These are phyloP conservation scores for Dione vanillae DNA, from an alignment of 2,888 invertebrate species.

Conservation along the genomic window DNA sequence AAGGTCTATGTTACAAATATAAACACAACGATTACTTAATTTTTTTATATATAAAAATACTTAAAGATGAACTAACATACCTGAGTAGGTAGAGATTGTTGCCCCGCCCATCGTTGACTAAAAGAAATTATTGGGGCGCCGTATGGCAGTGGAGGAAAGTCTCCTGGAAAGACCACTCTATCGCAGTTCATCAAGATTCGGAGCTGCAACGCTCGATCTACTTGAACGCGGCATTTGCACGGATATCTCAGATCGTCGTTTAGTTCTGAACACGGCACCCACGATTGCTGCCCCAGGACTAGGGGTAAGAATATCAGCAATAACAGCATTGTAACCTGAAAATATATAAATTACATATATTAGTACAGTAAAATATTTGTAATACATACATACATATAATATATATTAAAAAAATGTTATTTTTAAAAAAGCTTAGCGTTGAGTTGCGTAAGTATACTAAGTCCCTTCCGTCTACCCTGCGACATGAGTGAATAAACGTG, in stretches of 20 bases:
- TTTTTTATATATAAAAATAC: too few relatives aligned
- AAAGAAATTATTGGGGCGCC: slow-evolving; percentile 92
- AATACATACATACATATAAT: too few relatives aligned
- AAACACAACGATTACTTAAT: too few relatives aligned
- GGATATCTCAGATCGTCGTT: slow-evolving; percentile 90
- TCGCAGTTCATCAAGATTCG: slow-evolving; percentile 92
- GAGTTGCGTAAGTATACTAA: too few relatives aligned
- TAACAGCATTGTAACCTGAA: slow-evolving; percentile 66
- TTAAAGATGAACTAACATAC: slow-evolving; percentile 62
- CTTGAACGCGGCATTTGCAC: slow-evolving; percentile 84
- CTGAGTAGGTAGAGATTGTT: slow-evolving; percentile 91
- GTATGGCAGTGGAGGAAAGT: slow-evolving; percentile 90
- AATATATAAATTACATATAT: slow-evolving; percentile 39
- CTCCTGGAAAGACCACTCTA: slow-evolving; percentile 90
- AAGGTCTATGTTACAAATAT: too few relatives aligned
- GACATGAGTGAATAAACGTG: too few relatives aligned
- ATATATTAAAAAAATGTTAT: too few relatives aligned
- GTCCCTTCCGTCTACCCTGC: too few relatives aligned
- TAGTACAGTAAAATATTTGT: too few relatives aligned
- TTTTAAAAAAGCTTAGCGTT: too few relatives aligned
- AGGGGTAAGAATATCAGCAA: slow-evolving; percentile 63
- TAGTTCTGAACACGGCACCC: slow-evolving; percentile 91
- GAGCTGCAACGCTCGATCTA: slow-evolving; percentile 77
- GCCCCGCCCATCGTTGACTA: slow-evolving; percentile 91
- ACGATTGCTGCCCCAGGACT: slow-evolving; percentile 71